Evolutionary conservation across 2,797 vertebrate genomes (phyloP).

Genomic region (Sebastes itinus): DNA sequence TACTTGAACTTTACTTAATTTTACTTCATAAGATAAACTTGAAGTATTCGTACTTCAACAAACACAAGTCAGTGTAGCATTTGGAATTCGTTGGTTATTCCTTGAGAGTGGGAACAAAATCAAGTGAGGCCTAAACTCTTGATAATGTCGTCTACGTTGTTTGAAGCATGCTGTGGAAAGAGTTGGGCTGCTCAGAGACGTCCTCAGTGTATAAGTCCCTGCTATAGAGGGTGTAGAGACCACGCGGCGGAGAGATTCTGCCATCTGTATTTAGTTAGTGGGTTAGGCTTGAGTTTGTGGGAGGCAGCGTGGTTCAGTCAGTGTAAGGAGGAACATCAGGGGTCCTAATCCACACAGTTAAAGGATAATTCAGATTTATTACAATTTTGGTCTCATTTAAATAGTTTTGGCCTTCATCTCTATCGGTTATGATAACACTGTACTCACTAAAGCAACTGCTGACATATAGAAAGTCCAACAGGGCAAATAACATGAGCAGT

Average conservation of each 20-base stretch:
- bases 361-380: slow-evolving; percentile 54
- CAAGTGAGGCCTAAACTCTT: not conserved
- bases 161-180: slow-evolving; percentile 14
- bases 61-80: slow-evolving; percentile 9
- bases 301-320: slow-evolving; percentile 47
- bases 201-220: slow-evolving; percentile 1
- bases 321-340: slow-evolving; percentile 40
- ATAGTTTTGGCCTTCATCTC: slow-evolving; percentile 27
- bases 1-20: too few relatives aligned
- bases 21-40: too few relatives aligned
- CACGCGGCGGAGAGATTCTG: slow-evolving; percentile 31
- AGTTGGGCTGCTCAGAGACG: slow-evolving; percentile 8
- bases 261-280: slow-evolving; percentile 70
- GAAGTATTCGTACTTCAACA: slow-evolving; percentile 7
- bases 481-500: not conserved
- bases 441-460: not conserved
- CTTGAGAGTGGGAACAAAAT: not conserved
- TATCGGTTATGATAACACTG: slow-evolving; percentile 29
- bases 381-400: slow-evolving; percentile 42
- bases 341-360: slow-evolving; percentile 57
- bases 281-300: slow-evolving; percentile 45
- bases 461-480: slow-evolving; percentile 4
- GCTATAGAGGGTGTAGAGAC: slow-evolving; percentile 49
- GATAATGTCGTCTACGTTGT: slow-evolving; percentile 1
- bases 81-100: slow-evolving; percentile 41